Evolutionary conservation across 2,797 vertebrate genomes (phyloP).

Genomic region (Euthynnus affinis): DNA sequence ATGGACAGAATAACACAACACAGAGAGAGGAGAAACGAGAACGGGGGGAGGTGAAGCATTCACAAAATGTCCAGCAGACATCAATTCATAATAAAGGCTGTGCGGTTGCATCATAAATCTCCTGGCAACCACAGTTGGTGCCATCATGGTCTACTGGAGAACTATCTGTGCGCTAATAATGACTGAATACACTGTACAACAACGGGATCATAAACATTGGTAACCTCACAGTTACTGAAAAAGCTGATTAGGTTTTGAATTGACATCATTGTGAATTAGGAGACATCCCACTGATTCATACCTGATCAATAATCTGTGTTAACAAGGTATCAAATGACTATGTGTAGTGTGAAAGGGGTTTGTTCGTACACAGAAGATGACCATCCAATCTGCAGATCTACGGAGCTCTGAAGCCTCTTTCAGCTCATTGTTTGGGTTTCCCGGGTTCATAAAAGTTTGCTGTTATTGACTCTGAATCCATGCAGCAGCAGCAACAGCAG

Average conservation of each 20-base stretch:
- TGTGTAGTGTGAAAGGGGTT: no score
- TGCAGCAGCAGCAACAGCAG: no score
- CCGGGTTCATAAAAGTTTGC: no score
- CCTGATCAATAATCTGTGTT: no score
- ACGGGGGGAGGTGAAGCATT: background rate
- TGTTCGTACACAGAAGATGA: no score
- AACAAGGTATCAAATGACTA: no score
- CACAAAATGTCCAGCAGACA: background rate
- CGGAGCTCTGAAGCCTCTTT: no score
- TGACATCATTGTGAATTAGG: background rate
- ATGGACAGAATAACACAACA: background rate
- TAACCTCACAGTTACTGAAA: background rate
- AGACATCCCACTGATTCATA: no score
- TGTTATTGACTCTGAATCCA: no score
- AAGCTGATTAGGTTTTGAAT: background rate
- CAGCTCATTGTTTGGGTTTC: no score
- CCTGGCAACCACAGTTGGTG: background rate
- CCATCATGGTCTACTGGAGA: background rate
- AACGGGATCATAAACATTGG: background rate
- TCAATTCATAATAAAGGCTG: constrained; percentile 1
- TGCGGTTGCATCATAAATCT: background rate
- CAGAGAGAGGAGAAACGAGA: background rate
- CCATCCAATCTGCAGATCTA: no score
- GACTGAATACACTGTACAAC: background rate
- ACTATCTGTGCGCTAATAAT: background rate